Conservation (phyloP, 92 coral and sea anemone genomes). For the Epizoanthus ramosus region DNA sequence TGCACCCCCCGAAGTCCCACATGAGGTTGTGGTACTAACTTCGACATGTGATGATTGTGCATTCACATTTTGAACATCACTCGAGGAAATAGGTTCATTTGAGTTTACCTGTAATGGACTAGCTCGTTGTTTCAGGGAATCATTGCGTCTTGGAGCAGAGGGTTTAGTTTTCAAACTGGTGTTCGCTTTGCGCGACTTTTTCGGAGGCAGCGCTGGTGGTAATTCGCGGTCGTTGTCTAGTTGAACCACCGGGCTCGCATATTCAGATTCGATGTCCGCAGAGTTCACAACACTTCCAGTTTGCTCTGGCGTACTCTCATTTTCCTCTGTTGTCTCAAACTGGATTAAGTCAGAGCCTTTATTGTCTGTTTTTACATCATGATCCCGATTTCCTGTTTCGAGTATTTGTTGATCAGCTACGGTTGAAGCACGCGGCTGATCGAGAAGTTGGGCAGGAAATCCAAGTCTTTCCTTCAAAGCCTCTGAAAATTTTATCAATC, state of each 20-base stretch:
- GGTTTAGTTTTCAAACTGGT: conserved; percentile 40
- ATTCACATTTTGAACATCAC: background rate
- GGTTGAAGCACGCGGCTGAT: conserved; percentile 29
- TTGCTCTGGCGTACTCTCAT: background rate
- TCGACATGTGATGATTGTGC: conserved; percentile 59
- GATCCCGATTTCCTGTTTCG: conserved; percentile 53
- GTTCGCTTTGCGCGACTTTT: background rate
- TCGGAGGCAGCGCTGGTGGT: conserved; percentile 62
- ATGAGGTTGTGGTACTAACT: background rate
- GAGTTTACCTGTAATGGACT: background rate
- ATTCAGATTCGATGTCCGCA: conserved; percentile 6
- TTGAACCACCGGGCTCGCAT: background rate
- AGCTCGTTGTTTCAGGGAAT: conserved; percentile 48
- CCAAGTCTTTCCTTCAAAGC: conserved; percentile 64
- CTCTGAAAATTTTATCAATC: conserved; percentile 69
- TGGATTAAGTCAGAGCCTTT: background rate
- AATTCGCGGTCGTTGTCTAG: background rate
- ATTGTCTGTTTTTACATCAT: conserved; percentile 33
- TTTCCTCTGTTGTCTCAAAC: background rate
- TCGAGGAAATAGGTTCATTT: background rate
- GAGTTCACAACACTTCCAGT: background rate
- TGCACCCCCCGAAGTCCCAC: background rate
- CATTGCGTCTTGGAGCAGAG: conserved; percentile 45
- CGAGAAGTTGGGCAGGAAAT: conserved; percentile 15
- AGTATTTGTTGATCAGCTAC: conserved; percentile 25